These are phyloP conservation scores for Silurus glanis DNA, from an alignment of 2,113 vertebrate species.

Conservation along the genomic window DNA sequence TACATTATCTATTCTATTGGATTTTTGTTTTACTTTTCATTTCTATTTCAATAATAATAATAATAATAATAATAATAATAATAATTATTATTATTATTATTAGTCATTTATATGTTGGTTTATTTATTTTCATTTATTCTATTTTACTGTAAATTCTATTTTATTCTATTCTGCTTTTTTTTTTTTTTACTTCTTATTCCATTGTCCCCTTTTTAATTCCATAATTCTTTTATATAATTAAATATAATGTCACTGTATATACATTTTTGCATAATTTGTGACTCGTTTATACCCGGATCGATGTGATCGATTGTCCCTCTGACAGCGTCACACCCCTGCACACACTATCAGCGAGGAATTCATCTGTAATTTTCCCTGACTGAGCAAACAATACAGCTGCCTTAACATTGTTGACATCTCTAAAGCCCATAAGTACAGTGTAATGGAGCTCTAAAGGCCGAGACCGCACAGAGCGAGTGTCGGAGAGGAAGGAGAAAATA, in stretches of 20 bases:
- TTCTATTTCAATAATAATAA: too few species aligned
- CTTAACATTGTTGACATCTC: constrained; percentile 79
- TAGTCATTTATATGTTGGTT: too few species aligned
- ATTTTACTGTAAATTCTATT: too few species aligned
- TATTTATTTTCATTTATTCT: too few species aligned
- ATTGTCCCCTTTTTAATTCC: too few species aligned
- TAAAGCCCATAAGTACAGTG: constrained; percentile 73
- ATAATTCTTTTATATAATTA: not conserved
- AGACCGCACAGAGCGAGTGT: constrained; percentile 33
- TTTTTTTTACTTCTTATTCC: too few species aligned
- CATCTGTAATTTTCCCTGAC: constrained; percentile 78
- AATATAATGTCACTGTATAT: too few species aligned
- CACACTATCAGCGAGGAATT: constrained; percentile 67
- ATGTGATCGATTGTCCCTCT: not conserved
- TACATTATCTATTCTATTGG: too few species aligned
- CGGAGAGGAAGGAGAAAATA: not conserved
- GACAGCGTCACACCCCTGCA: not conserved
- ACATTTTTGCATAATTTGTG: not conserved
- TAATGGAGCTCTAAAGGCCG: constrained; percentile 70
- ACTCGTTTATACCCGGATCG: not conserved
- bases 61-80: too few species aligned
- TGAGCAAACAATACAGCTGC: constrained; percentile 77
- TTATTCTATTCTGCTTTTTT: too few species aligned
- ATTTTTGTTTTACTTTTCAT: too few species aligned
- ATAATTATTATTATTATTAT: too few species aligned